Evolutionary conservation across 2,113 vertebrate genomes (phyloP), one percentile per base, ranked within the genome.

Genomic region (Labrus mixtus): DNA sequence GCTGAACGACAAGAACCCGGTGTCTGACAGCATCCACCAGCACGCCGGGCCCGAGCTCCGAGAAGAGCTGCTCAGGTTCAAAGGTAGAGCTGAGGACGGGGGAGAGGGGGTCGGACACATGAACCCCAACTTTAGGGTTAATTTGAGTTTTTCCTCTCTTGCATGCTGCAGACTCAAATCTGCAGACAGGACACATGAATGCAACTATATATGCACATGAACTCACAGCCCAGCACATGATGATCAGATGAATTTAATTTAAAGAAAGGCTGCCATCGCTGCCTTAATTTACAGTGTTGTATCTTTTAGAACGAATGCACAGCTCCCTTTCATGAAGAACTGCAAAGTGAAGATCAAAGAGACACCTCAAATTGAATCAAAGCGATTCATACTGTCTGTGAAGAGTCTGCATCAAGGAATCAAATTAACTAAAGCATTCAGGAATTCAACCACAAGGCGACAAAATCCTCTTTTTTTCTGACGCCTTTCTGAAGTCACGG

Each of bases 41-140:
- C 94, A 96, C 15, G 96, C 98, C 0, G 98, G 97, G 13, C 94
- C 96, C 1, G 97, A 99, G 85, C 93, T 99, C 62, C 92, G 90
- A 53, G 97, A 97, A 2, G 97, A 99, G 66, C 95, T 99, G 29
- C 95, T 96, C 83, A 99, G 98, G 85, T 94, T 99, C 75, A 99
- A 97, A 96, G 97, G 98, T 98, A 59, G 8, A 57, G 45, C 0
- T 1, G 9, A 76, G 79, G 25, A 25, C 1, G 55, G 51, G 66
- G 62, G 39, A 17, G 37, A 69, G 62, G 39, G 16, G 37, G 67
- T 23, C 19, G 43, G 8, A 19, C 10, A 53, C 5, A 37, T 4
- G 48, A 50, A 33, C 11, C 25, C 5, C 16, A 48, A 12, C 25
- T 55, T 7, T 10, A 0, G 4, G 25, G 1, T 58, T 58, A 53